A percentile compares a stretch with the other conserved stretches of the same genome.
Evolutionary conservation across 92 coral and sea anemone genomes (phyloP).

Genomic region (Epizoanthus fatuus): DNA sequence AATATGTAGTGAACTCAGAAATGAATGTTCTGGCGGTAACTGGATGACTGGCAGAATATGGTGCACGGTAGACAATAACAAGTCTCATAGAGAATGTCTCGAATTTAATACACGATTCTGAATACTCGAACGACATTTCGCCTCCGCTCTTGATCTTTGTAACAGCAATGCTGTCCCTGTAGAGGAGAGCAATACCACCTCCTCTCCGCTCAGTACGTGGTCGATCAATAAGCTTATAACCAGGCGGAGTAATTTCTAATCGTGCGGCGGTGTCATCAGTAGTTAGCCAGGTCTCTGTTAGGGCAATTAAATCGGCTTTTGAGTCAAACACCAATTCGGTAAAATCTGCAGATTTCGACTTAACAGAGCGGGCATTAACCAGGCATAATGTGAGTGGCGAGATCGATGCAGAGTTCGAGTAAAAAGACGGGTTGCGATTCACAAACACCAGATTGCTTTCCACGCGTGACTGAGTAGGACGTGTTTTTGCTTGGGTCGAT

Average conservation of each 20-base stretch:
- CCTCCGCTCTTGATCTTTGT: constrained; percentile 2
- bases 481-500: not conserved
- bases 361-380: not conserved
- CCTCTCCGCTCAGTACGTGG: constrained; percentile 26
- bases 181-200: constrained; percentile 27
- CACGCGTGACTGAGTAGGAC: not conserved
- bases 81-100: not conserved
- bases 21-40: constrained; percentile 20
- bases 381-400: no score
- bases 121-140: constrained; percentile 20
- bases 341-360: not conserved
- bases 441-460: not conserved
- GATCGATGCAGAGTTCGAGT: not conserved
- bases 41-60: constrained; percentile 29
- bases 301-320: no score
- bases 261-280: constrained; percentile 11
- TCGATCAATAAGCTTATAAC: constrained; percentile 9
- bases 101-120: constrained; percentile 21
- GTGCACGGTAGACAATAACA: constrained; percentile 36
- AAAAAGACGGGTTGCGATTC: not conserved
- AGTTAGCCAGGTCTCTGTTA: constrained; percentile 37
- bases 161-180: constrained; percentile 6
- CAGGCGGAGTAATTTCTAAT: no score
- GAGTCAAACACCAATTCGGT: no score
- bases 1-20: constrained; percentile 4